Percentiles rank a stretch among this genome's conserved stretches.
These are phyloP conservation scores for Calidris pugnax DNA, from an alignment of 2,113 vertebrate genomes.

Conservation along the genomic window DNA sequence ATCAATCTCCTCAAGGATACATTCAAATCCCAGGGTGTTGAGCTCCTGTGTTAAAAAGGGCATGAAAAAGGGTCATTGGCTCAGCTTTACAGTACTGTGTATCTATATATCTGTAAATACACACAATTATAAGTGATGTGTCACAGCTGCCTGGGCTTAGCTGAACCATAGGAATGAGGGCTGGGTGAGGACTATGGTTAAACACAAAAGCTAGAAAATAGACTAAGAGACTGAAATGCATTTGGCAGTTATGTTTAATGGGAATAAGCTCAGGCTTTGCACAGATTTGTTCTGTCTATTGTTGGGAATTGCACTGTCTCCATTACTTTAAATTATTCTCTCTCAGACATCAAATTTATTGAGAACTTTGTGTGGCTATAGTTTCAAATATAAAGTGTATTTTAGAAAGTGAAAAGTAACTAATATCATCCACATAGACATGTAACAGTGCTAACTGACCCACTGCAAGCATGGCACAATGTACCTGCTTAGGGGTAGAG, in stretches of 20 bases:
- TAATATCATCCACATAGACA: accelerated
- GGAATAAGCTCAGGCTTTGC: not conserved
- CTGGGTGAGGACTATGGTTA: not conserved
- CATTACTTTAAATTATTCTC: not conserved
- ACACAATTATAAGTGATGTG: not conserved
- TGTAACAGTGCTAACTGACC: not conserved
- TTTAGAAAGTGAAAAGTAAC: not conserved
- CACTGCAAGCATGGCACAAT: not conserved
- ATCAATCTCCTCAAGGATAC: slow-evolving; percentile 52
- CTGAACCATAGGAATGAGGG: not conserved
- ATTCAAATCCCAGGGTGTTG: slow-evolving; percentile 27
- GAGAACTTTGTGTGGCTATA: not conserved
- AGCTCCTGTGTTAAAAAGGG: slow-evolving; percentile 34
- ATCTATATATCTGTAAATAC: accelerated
- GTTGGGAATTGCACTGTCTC: not conserved
- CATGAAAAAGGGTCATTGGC: not conserved
- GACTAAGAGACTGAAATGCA: not conserved
- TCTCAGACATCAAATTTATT: accelerated
- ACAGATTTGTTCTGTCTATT: not conserved
- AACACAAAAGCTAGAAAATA: not conserved
- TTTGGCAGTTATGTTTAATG: too few species aligned
- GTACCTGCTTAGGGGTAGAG: not conserved
- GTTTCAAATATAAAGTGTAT: not conserved
- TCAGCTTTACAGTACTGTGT: accelerated
- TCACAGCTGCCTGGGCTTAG: not conserved